Evolutionary conservation across 2,888 invertebrate genomes (phyloP).

Genomic region (Orthonevra nobilis): DNA sequence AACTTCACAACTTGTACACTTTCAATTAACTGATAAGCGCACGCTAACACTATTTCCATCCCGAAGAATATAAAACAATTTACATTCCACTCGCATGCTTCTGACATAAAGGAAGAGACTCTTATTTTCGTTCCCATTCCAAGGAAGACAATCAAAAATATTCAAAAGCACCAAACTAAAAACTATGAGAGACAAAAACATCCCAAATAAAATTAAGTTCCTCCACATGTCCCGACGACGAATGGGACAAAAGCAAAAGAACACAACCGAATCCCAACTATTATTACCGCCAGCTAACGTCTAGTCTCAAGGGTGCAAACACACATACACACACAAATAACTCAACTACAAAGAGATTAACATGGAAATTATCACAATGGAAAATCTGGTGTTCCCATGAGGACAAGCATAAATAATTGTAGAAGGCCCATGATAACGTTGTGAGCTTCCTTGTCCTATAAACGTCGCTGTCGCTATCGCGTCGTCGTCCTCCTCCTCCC

Average conservation of each 20-base stretch:
- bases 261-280: slow-evolving; percentile 34
- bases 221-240: slow-evolving; percentile 4
- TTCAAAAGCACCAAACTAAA: slow-evolving; percentile 19
- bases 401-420: slow-evolving; percentile 48
- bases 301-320: not conserved
- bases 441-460: too few species aligned
- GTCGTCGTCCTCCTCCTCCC: slow-evolving; percentile 6
- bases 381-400: slow-evolving; percentile 61
- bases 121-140: not conserved
- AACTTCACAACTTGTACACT: slow-evolving; percentile 6
- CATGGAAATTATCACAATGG: slow-evolving; percentile 68
- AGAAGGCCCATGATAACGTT: slow-evolving; percentile 31
- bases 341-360: slow-evolving; percentile 61
- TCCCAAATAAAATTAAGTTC: slow-evolving; percentile 57
- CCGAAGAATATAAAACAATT: slow-evolving; percentile 32
- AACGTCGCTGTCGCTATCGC: not conserved
- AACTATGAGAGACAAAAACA: slow-evolving; percentile 36
- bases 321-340: not conserved
- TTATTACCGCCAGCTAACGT: slow-evolving; percentile 17
- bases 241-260: not conserved
- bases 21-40: slow-evolving; percentile 50
- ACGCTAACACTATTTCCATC: not conserved
- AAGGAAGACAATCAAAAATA: slow-evolving; percentile 21
- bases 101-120: too few species aligned
- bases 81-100: slow-evolving; percentile 13